Base-by-base conservation (phyloP, 2,113 vertebrate species). In the Potamarius usumacintae region DNA sequence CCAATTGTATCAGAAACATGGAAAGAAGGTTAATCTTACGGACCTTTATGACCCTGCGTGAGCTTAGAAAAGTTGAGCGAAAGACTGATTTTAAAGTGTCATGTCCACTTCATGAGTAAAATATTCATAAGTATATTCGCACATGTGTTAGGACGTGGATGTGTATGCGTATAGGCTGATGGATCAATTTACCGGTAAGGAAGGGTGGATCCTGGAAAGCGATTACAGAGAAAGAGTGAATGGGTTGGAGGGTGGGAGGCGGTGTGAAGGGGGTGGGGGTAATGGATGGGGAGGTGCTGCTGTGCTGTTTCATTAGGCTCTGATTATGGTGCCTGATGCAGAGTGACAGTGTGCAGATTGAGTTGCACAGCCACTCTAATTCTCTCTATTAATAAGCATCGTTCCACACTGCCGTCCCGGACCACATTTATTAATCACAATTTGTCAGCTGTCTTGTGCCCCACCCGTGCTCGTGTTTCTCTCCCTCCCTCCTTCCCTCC, bases 351-450 rank as follows among this genome's bases (percentile, higher is more conserved):
- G 94, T 91, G 92, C 94, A 96, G 95, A 96, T 96, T 96, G 95
- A 95, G 95, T 94, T 95, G 94, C 95, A 94, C 94, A 93, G 93
- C 93, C 92, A 90, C 92, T 94, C 94, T 95, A 94, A 96, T 95
- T 95, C 94, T 95, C 93, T 94, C 95, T 95, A 96, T 96, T 96
- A 96, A 96, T 95, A 96, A 95, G 92, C 91, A 94, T 92, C 93
- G 92, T 92, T 93, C 92, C 93, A 94, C 94, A 94, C 93, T 94
- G 92, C 92, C 85, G 85, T 93, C 94, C 94, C 90, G 90, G 94
- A 96, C 92, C 94, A 94, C 94, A 94, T 95, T 96, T 96, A 96
- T 96, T 96, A 95, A 96, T 96, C 95, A 96, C 95, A 95, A 96
- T 96, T 96, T 96, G 95, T 96, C 95, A 95, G 94, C 94, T 94